Evolutionary conservation across 2,797 vertebrate genomes (phyloP).

Genomic region (Hyperoplus lanceolatus): DNA sequence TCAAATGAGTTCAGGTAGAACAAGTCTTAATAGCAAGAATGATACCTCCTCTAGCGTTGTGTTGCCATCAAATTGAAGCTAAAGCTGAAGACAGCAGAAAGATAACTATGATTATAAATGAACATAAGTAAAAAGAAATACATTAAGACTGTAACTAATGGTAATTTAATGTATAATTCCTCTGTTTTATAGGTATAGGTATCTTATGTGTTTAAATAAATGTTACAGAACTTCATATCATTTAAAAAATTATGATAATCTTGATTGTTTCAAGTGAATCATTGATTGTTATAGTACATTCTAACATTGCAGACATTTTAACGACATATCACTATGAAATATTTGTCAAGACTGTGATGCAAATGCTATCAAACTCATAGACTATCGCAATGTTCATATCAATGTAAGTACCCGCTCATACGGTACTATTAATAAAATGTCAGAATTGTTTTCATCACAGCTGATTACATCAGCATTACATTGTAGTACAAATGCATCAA

Average conservation of each 20-base stretch:
- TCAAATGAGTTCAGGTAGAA: constrained; percentile 49
- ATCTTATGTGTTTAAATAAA: neutral
- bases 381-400: neutral
- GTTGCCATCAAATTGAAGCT: constrained; percentile 5
- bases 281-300: neutral
- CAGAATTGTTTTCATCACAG: constrained; percentile 46
- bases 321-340: constrained; percentile 5
- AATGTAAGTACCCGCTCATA: constrained; percentile 30
- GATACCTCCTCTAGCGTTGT: neutral
- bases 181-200: neutral
- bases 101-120: neutral
- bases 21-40: constrained; percentile 43
- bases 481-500: constrained; percentile 11
- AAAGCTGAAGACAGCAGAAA: neutral
- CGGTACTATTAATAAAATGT: constrained; percentile 20
- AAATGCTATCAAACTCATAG: constrained; percentile 27
- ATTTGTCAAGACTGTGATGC: constrained; percentile 18
- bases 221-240: neutral
- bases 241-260: too few species aligned
- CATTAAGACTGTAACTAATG: neutral
- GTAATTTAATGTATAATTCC: neutral
- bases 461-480: constrained; percentile 18
- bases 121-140: neutral
- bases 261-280: neutral
- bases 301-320: constrained; percentile 13